Evolutionary conservation across 2,113 vertebrate species (phyloP).

Genomic region (Oreotrochilus melanogaster): DNA sequence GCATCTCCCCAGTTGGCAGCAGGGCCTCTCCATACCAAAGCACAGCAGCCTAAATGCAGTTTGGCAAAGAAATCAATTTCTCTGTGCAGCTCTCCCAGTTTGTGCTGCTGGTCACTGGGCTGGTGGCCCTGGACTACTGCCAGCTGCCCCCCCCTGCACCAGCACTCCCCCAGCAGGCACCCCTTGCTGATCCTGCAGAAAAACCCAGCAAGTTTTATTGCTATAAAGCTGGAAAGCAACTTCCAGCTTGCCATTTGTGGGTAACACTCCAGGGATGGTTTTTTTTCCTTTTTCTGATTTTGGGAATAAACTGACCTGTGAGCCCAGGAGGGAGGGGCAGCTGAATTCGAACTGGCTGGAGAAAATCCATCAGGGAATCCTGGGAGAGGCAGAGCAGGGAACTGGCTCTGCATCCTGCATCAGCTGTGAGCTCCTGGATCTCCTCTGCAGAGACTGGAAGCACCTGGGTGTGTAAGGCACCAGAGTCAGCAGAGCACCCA

Average conservation of each 20-base stretch:
- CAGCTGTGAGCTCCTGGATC: slow-evolving; percentile 78
- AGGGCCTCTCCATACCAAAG: neutral
- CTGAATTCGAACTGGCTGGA: slow-evolving; percentile 90
- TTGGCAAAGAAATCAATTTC: neutral
- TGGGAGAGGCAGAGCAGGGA: slow-evolving; percentile 91
- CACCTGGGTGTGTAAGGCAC: slow-evolving; percentile 76
- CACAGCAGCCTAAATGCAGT: neutral
- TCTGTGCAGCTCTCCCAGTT: neutral
- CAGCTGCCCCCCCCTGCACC: neutral
- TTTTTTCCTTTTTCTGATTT: neutral
- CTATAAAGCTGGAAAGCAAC: neutral
- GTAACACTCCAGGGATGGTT: neutral
- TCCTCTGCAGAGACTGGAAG: slow-evolving; percentile 79
- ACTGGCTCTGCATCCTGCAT: slow-evolving; percentile 78
- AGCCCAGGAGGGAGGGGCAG: slow-evolving; percentile 88
- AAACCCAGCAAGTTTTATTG: neutral
- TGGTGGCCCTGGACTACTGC: neutral
- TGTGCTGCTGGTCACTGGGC: neutral
- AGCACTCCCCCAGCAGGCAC: neutral
- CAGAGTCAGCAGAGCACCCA: neutral
- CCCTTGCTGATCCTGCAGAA: neutral
- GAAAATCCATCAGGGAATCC: slow-evolving; percentile 81
- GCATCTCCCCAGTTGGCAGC: neutral
- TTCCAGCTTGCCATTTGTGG: neutral
- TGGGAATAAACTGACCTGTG: slow-evolving; percentile 81